Conservation (phyloP, 2,113 vertebrate genomes). For the Strix aluco region DNA sequence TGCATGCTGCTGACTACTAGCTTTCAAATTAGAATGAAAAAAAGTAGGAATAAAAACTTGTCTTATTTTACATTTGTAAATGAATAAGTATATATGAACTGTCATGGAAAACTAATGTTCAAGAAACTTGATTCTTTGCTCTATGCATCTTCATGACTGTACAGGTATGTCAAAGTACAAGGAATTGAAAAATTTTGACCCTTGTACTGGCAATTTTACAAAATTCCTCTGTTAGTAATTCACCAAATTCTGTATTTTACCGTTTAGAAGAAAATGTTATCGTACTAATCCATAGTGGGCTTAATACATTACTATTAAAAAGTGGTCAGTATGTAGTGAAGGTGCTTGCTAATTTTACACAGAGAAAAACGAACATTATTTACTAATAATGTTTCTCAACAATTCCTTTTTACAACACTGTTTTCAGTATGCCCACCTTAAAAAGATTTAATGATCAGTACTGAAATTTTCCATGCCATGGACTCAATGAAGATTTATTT, state of each 20-base stretch:
- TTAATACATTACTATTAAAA: neutral
- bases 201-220: neutral
- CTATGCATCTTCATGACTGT: neutral
- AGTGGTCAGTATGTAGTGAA: neutral
- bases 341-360: neutral
- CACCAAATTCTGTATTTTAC: neutral
- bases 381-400: neutral
- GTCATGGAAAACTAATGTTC: neutral
- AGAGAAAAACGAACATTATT: neutral
- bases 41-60: neutral
- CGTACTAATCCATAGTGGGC: neutral
- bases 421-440: neutral
- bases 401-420: neutral
- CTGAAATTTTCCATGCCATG: neutral
- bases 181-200: neutral
- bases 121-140: neutral
- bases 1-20: neutral
- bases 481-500: neutral
- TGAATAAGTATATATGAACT: neutral
- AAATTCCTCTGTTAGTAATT: neutral
- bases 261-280: neutral
- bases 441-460: neutral
- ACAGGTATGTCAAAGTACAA: neutral
- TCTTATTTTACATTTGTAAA: neutral
- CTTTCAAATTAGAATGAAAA: neutral